Evolutionary conservation across 2,888 invertebrate species (phyloP).

Genomic region (Autographa pulchrina): DNA sequence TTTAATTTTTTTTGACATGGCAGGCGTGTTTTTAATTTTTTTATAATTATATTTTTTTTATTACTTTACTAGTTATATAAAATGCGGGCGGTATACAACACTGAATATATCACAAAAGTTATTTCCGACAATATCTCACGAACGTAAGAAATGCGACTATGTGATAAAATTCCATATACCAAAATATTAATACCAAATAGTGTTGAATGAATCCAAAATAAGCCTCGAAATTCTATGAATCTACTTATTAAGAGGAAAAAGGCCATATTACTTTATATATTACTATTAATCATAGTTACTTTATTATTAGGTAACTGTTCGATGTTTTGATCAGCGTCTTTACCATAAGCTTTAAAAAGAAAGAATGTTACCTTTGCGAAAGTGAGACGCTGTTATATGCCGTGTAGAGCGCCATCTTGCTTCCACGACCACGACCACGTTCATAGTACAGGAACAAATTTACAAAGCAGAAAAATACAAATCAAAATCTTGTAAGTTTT

Average conservation of each 20-base stretch:
- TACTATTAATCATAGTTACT: background rate
- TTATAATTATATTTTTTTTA: no score
- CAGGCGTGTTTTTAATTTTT: no score
- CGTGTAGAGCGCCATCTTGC: no score
- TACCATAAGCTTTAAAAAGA: no score
- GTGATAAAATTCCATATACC: background rate
- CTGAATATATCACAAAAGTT: slow-evolving; percentile 1
- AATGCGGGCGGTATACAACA: background rate
- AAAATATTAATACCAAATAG: background rate
- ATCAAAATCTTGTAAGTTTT: no score
- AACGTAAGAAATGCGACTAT: slow-evolving; percentile 1
- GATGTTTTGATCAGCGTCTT: no score
- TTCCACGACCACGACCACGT: no score
- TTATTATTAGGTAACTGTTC: background rate
- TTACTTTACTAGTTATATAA: background rate
- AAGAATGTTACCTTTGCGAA: no score
- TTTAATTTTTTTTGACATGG: no score
- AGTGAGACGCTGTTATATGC: no score
- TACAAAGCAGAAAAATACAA: no score
- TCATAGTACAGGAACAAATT: no score
- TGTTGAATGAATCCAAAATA: slow-evolving; percentile 1
- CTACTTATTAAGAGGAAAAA: background rate
- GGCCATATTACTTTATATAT: background rate
- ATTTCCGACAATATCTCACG: slow-evolving; percentile 1
- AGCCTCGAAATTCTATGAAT: background rate